These are phyloP conservation scores for Beroe forskalii DNA, from an alignment of 37 sponge, comb jelly and placozoan species.

Conservation along the genomic window DNA sequence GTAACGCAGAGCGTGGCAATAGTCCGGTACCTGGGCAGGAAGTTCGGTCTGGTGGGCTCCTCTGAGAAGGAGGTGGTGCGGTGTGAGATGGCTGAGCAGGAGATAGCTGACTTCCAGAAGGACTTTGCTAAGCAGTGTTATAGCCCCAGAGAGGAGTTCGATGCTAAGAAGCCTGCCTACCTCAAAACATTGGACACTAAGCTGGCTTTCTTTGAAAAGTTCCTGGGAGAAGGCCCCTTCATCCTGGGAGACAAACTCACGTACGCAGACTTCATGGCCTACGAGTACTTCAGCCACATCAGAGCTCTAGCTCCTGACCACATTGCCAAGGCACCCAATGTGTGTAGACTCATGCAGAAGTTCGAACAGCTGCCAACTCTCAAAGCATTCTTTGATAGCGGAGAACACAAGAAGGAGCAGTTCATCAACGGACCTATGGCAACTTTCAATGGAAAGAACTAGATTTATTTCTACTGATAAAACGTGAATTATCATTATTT, in stretches of 20 bases:
- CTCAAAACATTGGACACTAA: background rate
- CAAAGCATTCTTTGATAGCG: constrained; percentile 41
- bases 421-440: background rate
- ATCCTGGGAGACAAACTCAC: background rate
- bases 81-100: constrained; percentile 9
- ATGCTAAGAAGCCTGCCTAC: background rate
- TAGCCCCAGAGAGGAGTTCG: constrained; percentile 27
- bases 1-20: constrained; percentile 24
- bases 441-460: background rate
- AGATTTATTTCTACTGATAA: too few relatives aligned
- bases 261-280: constrained; percentile 26
- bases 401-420: constrained; percentile 8
- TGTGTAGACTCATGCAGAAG: background rate
- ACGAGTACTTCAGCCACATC: background rate
- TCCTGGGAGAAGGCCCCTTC: constrained; percentile 30
- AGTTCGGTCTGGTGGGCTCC: constrained; percentile 4
- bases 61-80: background rate
- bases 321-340: background rate
- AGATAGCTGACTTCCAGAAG: background rate
- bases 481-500: too few relatives aligned
- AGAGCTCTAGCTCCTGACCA: background rate
- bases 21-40: constrained; percentile 56
- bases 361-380: background rate
- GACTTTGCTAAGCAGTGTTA: background rate
- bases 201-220: background rate